phyloP scores from a whole-genome alignment of 2,797 vertebrate species.

The Rhinichthys osculus region DNA sequence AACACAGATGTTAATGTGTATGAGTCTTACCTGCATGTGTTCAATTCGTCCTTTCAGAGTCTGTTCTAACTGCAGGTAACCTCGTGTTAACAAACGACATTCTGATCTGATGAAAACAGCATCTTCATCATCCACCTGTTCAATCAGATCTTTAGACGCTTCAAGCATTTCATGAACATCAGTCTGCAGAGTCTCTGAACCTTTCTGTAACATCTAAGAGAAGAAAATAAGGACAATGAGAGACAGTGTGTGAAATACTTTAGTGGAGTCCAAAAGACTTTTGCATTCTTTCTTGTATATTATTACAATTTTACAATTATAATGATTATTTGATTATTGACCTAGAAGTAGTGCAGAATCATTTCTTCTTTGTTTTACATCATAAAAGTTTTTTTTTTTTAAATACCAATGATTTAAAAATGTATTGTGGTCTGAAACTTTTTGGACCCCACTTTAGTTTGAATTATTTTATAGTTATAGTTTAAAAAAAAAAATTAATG shows the following conservation, averaged over 20 bases:
- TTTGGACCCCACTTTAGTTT: background rate
- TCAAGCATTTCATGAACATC: constrained; percentile 70
- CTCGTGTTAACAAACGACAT: constrained; percentile 69
- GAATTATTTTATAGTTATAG: background rate
- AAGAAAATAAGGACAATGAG: background rate
- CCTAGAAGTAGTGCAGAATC: background rate
- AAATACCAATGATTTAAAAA: background rate
- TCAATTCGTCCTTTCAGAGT: constrained; percentile 57
- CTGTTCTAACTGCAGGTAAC: constrained; percentile 64
- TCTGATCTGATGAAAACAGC: constrained; percentile 73
- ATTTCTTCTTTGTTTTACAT: background rate
- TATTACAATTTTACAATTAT: background rate
- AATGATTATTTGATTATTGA: background rate
- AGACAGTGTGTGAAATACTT: background rate
- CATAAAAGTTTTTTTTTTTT: background rate
- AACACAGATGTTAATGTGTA: background rate
- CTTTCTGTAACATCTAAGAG: constrained; percentile 67
- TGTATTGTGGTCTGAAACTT: background rate
- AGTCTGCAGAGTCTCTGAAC: constrained; percentile 56
- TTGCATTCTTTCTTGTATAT: background rate
- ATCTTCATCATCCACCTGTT: constrained; percentile 65
- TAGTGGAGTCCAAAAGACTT: background rate
- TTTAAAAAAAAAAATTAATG: background rate
- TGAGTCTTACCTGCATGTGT: constrained; percentile 71
- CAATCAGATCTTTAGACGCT: constrained; percentile 66